Percentiles rank a stretch among this genome's conserved stretches.
Conservation (phyloP, 1,140 invertebrate species). For the Sycobia sp. region DNA sequence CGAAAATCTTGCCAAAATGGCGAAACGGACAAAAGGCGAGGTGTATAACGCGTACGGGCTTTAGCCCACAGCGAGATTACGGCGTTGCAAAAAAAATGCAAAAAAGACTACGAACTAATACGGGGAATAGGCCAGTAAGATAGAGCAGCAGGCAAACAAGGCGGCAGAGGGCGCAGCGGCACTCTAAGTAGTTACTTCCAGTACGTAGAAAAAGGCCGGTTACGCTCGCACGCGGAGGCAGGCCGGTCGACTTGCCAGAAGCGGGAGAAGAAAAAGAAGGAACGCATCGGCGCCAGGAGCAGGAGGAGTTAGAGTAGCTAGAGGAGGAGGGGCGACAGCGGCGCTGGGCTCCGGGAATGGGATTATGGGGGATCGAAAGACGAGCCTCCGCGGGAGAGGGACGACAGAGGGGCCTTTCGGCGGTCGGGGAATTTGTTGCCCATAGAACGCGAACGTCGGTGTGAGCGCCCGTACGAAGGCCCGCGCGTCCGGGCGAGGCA, state of each 20-base stretch:
- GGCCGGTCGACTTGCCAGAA: not conserved
- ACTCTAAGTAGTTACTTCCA: not conserved
- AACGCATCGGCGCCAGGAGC: conserved; percentile 9
- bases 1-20: too few relatives aligned
- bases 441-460: conserved; percentile 39
- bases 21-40: too few relatives aligned
- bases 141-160: not conserved
- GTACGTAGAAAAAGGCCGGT: not conserved
- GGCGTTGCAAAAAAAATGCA: too few relatives aligned
- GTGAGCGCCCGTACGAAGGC: not conserved
- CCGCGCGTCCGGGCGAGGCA: not conserved
- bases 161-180: not conserved
- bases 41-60: too few relatives aligned
- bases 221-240: not conserved
- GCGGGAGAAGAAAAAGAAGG: not conserved
- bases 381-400: conserved; percentile 12
- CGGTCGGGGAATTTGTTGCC: too few relatives aligned
- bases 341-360: too few relatives aligned
- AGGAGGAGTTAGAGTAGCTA: conserved; percentile 2
- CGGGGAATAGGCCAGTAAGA: too few relatives aligned
- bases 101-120: too few relatives aligned
- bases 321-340: too few relatives aligned
- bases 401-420: conserved; percentile 52
- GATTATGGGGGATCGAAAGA: conserved; percentile 16
- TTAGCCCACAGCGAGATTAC: too few relatives aligned